Conservation (phyloP, 2,797 vertebrate species). For the Mionectes olivaceus region DNA sequence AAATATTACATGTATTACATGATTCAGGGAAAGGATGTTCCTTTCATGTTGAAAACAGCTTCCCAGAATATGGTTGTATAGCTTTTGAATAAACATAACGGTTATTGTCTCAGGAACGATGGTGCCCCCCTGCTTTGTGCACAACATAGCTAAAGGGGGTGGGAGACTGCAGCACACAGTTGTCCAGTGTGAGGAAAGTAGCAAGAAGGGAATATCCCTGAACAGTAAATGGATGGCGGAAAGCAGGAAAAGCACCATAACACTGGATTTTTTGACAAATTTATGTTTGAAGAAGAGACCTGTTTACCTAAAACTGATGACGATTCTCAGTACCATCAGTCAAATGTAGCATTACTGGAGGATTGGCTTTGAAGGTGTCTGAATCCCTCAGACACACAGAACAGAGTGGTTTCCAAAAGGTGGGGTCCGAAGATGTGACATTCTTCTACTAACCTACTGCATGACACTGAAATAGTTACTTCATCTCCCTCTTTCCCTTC, state of each 20-base stretch:
- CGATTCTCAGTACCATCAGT: background rate
- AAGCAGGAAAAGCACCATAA: background rate
- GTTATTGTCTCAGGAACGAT: accelerated
- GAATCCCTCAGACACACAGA: background rate
- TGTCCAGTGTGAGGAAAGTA: background rate
- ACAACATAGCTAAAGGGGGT: background rate
- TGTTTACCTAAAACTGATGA: background rate
- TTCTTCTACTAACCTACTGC: background rate
- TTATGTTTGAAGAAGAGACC: background rate
- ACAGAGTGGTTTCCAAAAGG: background rate
- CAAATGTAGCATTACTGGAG: background rate
- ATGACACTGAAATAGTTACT: background rate
- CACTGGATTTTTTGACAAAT: background rate
- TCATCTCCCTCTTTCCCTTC: background rate
- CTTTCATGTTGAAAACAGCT: background rate
- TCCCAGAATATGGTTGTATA: background rate
- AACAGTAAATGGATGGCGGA: background rate
- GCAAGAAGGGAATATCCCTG: background rate
- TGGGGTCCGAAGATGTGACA: background rate
- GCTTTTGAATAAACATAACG: background rate
- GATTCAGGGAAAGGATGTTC: background rate
- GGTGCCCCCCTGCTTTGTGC: background rate
- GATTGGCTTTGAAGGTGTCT: background rate
- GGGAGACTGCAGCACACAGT: background rate
- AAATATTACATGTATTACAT: background rate